phyloP scores from a whole-genome alignment of 2,797 vertebrate species.

The Oceanodroma leucorhoa region DNA sequence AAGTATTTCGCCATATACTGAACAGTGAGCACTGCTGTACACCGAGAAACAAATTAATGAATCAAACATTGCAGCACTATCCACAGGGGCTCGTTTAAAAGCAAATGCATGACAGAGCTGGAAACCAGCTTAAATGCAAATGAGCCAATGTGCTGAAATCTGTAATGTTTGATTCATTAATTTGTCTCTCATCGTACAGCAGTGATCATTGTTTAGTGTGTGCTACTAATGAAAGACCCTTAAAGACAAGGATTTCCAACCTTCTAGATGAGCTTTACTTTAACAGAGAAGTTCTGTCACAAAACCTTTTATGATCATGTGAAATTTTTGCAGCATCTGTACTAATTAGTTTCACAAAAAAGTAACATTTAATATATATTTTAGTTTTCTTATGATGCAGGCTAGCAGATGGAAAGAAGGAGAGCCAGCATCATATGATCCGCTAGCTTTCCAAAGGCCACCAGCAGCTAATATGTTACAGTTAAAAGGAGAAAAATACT shows the following conservation, averaged over 20 bases:
- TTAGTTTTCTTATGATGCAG: not conserved
- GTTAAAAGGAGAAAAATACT: conserved; percentile 23
- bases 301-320: not conserved
- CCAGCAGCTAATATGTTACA: conserved; percentile 26
- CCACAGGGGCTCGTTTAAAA: conserved; percentile 68
- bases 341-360: not conserved
- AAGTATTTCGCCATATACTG: conserved; percentile 22
- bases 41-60: conserved; percentile 62
- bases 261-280: conserved; percentile 4
- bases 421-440: conserved; percentile 46
- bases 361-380: not conserved
- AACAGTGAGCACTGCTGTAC: conserved; percentile 51
- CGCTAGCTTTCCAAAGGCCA: conserved; percentile 38
- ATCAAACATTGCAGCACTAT: conserved; percentile 60
- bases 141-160: conserved; percentile 60
- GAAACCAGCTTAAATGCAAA: conserved; percentile 64
- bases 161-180: conserved; percentile 70
- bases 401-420: conserved; percentile 58
- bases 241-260: not conserved
- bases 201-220: conserved; percentile 55
- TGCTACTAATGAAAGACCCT: conserved; percentile 47
- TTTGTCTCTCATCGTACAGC: conserved; percentile 57
- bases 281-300: not conserved
- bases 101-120: conserved; percentile 63
- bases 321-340: not conserved